phyloP scores from a whole-genome alignment of 2,797 vertebrate genomes.

The Gobionotothen gibberifrons region DNA sequence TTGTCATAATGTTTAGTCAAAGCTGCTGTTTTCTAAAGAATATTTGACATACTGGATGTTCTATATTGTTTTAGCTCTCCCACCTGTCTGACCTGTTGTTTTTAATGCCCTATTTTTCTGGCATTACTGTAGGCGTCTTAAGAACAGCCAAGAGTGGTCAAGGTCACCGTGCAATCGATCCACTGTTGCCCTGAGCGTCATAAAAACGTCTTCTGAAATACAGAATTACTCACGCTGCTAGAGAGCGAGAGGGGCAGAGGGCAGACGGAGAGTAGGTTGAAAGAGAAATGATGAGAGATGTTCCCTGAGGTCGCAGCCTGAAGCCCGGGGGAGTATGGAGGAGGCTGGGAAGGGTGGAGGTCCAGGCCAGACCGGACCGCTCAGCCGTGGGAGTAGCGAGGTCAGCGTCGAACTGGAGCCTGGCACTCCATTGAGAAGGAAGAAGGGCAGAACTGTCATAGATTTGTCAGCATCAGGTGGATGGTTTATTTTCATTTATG shows the following conservation, averaged over 20 bases:
- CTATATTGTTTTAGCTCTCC: conserved; percentile 33
- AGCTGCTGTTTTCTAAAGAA: conserved; percentile 12
- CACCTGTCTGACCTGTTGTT: conserved; percentile 47
- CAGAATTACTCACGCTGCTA: conserved; percentile 59
- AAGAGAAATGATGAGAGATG: conserved; percentile 62
- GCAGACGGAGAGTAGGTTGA: conserved; percentile 64
- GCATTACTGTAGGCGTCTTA: conserved; percentile 45
- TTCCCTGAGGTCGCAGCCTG: conserved; percentile 60
- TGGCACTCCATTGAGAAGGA: conserved; percentile 53
- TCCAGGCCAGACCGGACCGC: conserved; percentile 52
- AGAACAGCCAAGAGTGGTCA: conserved; percentile 20
- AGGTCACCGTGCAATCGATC: conserved; percentile 42
- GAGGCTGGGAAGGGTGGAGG: conserved; percentile 72
- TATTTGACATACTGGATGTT: conserved; percentile 23
- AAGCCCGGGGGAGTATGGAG: conserved; percentile 65
- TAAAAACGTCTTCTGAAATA: conserved; percentile 49
- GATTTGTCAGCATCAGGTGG: conserved; percentile 51
- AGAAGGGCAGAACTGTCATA: conserved; percentile 47
- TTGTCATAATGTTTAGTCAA: conserved; percentile 30
- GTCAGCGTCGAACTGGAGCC: conserved; percentile 45
- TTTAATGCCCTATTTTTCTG: conserved; percentile 29
- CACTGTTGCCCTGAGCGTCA: conserved; percentile 14
- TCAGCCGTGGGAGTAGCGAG: conserved; percentile 70
- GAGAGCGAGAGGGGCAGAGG: conserved; percentile 53
- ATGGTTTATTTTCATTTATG: conserved; percentile 53